Evolutionary conservation across 53 echinoderm and acorn worm species (phyloP).

Genomic region (Crossaster papposus): DNA sequence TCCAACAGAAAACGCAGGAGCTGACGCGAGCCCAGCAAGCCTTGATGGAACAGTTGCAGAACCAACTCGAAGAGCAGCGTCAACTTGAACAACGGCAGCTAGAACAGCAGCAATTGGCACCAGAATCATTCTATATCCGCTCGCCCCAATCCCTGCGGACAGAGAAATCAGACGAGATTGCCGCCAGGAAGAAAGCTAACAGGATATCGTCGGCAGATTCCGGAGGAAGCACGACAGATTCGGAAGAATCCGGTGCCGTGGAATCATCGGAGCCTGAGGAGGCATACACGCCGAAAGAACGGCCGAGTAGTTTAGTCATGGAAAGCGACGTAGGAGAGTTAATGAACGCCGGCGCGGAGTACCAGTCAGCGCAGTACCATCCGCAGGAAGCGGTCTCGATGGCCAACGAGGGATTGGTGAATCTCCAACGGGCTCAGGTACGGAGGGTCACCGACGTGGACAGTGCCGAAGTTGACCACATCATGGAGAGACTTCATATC

Average conservation of each 20-base stretch:
- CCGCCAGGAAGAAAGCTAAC: slow-evolving; percentile 44
- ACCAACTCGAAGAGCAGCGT: slow-evolving; percentile 18
- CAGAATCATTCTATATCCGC: slow-evolving; percentile 7
- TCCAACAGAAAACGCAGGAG: slow-evolving; percentile 30
- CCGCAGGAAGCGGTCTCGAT: slow-evolving; percentile 38
- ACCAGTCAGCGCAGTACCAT: slow-evolving; percentile 37
- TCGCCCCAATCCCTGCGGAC: slow-evolving; percentile 3
- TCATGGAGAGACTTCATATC: slow-evolving; percentile 36
- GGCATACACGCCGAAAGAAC: slow-evolving; percentile 29
- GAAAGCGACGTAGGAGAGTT: slow-evolving; percentile 21
- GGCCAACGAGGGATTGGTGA: slow-evolving; percentile 45
- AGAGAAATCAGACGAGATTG: background rate
- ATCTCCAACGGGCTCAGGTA: slow-evolving; percentile 38
- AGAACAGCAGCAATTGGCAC: background rate
- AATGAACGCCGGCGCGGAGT: background rate
- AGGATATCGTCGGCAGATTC: slow-evolving; percentile 70
- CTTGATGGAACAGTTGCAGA: slow-evolving; percentile 39
- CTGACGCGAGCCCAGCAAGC: slow-evolving; percentile 38
- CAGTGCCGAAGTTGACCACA: slow-evolving; percentile 25
- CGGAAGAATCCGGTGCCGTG: slow-evolving; percentile 37
- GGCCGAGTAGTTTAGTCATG: slow-evolving; percentile 37
- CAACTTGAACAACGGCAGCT: no score
- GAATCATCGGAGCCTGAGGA: slow-evolving; percentile 57
- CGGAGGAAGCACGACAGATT: slow-evolving; percentile 72
- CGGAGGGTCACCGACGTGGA: slow-evolving; percentile 55